Base-by-base conservation (phyloP, 2,113 vertebrate genomes). In the Microcebus tavaratra region DNA sequence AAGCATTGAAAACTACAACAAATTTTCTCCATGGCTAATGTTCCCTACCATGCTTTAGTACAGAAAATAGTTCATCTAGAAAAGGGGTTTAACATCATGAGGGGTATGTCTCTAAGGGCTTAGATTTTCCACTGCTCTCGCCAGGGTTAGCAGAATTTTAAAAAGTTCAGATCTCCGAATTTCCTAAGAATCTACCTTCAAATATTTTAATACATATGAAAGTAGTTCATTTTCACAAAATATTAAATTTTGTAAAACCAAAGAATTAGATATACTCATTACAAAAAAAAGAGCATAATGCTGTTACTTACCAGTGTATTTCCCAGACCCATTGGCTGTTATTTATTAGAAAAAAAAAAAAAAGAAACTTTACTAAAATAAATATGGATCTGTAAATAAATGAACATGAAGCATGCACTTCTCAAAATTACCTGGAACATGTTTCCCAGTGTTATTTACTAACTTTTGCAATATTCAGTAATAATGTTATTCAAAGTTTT, bases 401-500 rank as follows among this genome's bases (percentile, higher is more conserved):
- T 91, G 42, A 88, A 85, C 25, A 73, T 34, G 39, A 94, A 95
- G 79, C 48, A 88, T 70, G 7, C 4, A 67, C 92, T 95, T 68
- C 29, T 93, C 65, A 79, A 78, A 95, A 78, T 96, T 81, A 73
- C n/a, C 67, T 93, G 53, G 31, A 6, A 65, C 2, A 0, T 94
- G 42, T 88, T 96, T 94, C 88, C 18, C 9, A 23, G 25, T 65
- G 13, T 73, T 96, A 91, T 97, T 94, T 90, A 73, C 39, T 93
- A 94, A 85, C 65, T 75, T 75, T 72, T 50, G 88, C 20, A 90
- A 90, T 95, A 90, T 72, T 95, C 57, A 61, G 31, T 90, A 85
- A 86, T 91, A 95, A 93, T 79, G 9, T 76, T 85, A 92, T 96
- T 97, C 75, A 68, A 82, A 20, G 29, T 53, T 93, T 91, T 63